Percentiles rank a stretch among this genome's conserved stretches.
Evolutionary conservation across 2,797 vertebrate genomes (phyloP).

Genomic region (Sebastes hopkinsi): DNA sequence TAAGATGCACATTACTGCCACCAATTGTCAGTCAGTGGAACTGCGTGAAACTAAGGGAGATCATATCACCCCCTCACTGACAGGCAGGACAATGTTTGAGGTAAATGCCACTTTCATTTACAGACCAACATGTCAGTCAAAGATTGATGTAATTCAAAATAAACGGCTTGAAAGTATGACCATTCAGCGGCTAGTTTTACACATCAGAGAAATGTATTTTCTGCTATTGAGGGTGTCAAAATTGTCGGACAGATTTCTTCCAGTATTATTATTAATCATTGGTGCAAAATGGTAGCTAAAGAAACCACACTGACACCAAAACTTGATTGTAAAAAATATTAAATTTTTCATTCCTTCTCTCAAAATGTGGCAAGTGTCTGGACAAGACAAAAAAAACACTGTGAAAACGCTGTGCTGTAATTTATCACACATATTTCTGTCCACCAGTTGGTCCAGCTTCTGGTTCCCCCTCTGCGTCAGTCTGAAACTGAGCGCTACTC

Average conservation of each 20-base stretch:
- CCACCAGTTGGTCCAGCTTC: slow-evolving; percentile 53
- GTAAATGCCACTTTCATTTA: not conserved
- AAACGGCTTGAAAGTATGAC: not conserved
- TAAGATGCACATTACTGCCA: not conserved
- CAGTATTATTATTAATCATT: not conserved
- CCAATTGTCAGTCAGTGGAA: not conserved
- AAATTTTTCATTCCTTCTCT: not conserved
- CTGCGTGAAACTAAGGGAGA: not conserved
- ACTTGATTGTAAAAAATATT: too few species aligned
- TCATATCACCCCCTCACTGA: not conserved
- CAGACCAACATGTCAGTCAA: not conserved
- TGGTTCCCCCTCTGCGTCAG: slow-evolving; percentile 51
- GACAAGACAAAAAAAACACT: not conserved
- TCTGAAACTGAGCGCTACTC: slow-evolving; percentile 69
- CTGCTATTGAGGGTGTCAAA: not conserved
- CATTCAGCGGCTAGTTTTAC: not conserved
- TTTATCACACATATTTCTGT: not conserved
- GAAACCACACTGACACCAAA: not conserved
- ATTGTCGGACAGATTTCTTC: not conserved
- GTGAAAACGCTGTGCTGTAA: not conserved
- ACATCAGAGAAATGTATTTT: not conserved
- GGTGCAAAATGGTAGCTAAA: not conserved
- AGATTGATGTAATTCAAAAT: not conserved
- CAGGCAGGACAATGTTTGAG: not conserved
- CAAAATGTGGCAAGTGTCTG: slow-evolving; percentile 18